Evolutionary conservation across 2,888 invertebrate genomes (phyloP), one percentile per base, ranked within the genome.

Genomic region (Nemotelus pantherinus): DNA sequence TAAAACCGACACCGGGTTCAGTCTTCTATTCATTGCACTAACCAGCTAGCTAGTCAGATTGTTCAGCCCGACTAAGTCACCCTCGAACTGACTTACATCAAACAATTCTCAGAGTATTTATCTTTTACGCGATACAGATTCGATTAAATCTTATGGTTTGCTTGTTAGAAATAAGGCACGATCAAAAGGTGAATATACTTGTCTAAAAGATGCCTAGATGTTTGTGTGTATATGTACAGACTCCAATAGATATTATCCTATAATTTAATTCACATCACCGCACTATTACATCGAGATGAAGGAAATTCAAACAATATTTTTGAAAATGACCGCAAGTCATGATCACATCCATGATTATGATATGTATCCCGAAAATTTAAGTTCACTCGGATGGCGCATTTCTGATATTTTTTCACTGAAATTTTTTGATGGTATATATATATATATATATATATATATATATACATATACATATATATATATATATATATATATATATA

Each of bases 321-420:
- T 25, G 25, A 25, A 65, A 70, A 48, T 74, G 74, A 74, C 74
- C 74, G 63, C 60, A 43, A 63, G 74, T 74, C 74, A 74, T 74
- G 74, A 74, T 74, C 60, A 74, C 60, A 63, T 47, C 63, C 25
- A 39, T 44, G 63, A 63, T 63, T 55, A 70, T 70, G 39, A 63
- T 63, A 43, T 25, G 25, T 25, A 25, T 25, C 25, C 25, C 25
- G 25, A 25, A 25, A 25, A 25, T 25, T 25, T 25, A 25, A 25
- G 25, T 25, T 25, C 25, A 25, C 25, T 25, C 25, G 25, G 25
- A 25, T 25, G 25, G 25, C 25, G 25, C 25, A 25, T 25, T 25
- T 25, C 25, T 25, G 25, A 25, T 25, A 25, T 25, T 25, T 25
- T 25, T 25, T 25, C 25, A 25, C 25, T 25, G 25, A 25, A 25